Evolutionary conservation across 2,888 invertebrate genomes (phyloP).

Genomic region (Platynereis dumerilii): DNA sequence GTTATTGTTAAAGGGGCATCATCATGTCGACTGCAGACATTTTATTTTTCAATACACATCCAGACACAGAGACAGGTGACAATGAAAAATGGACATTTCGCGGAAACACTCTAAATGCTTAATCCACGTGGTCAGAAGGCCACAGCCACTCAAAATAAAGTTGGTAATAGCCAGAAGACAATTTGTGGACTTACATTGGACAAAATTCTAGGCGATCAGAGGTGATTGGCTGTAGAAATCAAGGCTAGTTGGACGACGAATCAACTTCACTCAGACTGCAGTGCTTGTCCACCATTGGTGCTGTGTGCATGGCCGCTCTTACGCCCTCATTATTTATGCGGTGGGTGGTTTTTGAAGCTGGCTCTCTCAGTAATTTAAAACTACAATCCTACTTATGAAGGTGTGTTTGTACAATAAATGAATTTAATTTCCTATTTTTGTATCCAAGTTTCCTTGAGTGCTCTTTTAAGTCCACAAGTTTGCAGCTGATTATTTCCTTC

Average conservation of each 20-base stretch:
- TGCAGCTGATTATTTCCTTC: too few species aligned
- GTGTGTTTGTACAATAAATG: too few species aligned
- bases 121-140: constrained; percentile 20
- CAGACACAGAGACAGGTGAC: too few species aligned
- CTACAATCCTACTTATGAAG: too few species aligned
- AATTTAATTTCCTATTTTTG: too few species aligned
- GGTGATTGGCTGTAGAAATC: constrained; percentile 79
- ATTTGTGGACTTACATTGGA: constrained; percentile 79
- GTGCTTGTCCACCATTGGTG: constrained; percentile 51
- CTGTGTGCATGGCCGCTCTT: constrained; percentile 23
- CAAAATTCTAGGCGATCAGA: constrained; percentile 69
- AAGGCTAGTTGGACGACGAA: constrained; percentile 85
- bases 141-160: constrained; percentile 14
- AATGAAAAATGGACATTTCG: not conserved
- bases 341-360: too few species aligned
- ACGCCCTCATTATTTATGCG: not conserved
- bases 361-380: too few species aligned
- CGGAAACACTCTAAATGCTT: constrained; percentile 29
- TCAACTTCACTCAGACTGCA: constrained; percentile 49
- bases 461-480: too few species aligned
- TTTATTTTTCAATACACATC: too few species aligned
- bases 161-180: constrained; percentile 63
- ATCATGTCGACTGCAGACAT: too few species aligned
- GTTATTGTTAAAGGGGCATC: too few species aligned
- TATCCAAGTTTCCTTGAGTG: too few species aligned